Evolutionary conservation across 1,140 invertebrate species (phyloP), one percentile per base, ranked within the genome.

Genomic region (Periplaneta americana): DNA sequence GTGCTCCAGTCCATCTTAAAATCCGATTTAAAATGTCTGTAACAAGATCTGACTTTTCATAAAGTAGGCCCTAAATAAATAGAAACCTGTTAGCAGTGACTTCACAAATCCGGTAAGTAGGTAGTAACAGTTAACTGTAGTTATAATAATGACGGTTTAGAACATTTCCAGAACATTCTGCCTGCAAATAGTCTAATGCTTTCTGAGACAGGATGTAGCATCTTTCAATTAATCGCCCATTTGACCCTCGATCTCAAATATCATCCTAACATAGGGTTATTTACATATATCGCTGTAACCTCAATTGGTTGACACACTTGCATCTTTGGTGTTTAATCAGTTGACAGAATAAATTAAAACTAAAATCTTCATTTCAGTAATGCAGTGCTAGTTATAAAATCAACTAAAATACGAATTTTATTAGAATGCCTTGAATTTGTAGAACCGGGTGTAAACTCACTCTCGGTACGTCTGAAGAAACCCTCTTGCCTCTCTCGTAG

Each of bases 401-500:
- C 15, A 33, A 77, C 18, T 32, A 48, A 79, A 11, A 35, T 75
- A 79, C 9, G 74, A 18, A n/a, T 39, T 79, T 74, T 34, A 80
- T 81, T 81, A 0, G 22, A 0, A 81, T 22, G 6, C 34, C 31
- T 34, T 76, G 28, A 81, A 77, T 78, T 8, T 57, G 48, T 57
- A 28, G 28, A 35, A 78, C n/a, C 22, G 4, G n/a, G 34, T 78
- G 33, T 33, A 35, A 80, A 91, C 92, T 92, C 90, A 98, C 97
- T 95, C 92, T 98, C 96, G 82, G 93, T 93, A 88, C 95, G 92
- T 85, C 96, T 93, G 88, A 98, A 97, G 88, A 98, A 96, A 76
- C 96, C 94, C 86, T 98, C 97, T 85, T 97, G 95, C 83, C 95
- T 93, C 88, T 98, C 97, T 82, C 92, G 93, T 75, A 98, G 91